Conservation (phyloP, 2,888 invertebrate species). For the Panzeria rudis region DNA sequence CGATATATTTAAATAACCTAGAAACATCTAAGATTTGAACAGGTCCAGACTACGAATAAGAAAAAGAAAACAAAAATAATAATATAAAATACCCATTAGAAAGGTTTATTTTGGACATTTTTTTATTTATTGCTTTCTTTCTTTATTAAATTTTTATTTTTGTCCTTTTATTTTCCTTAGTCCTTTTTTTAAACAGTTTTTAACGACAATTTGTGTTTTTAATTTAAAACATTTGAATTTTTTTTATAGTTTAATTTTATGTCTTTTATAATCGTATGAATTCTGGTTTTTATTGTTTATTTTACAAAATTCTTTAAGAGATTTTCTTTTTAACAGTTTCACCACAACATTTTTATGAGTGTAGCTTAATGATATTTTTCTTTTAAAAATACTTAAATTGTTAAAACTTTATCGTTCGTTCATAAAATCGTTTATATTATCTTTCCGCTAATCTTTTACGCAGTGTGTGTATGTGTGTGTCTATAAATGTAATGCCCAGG, state of each 20-base stretch:
- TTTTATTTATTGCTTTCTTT: neutral
- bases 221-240: neutral
- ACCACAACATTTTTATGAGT: neutral
- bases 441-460: neutral
- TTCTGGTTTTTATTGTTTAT: neutral
- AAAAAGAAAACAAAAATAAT: neutral
- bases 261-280: neutral
- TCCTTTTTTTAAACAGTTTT: neutral
- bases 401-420: constrained; percentile 18
- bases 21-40: neutral
- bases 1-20: constrained; percentile 17
- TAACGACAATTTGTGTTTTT: neutral
- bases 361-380: neutral
- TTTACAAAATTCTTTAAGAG: neutral
- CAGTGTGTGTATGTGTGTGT: neutral
- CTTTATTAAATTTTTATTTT: neutral
- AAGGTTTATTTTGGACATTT: neutral
- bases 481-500: neutral
- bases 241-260: neutral
- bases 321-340: neutral
- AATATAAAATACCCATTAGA: neutral
- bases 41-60: neutral
- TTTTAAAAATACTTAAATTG: constrained; percentile 41
- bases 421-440: neutral
- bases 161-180: neutral